Evolutionary conservation across 2,888 invertebrate genomes (phyloP).

Genomic region (Cryptus armator): DNA sequence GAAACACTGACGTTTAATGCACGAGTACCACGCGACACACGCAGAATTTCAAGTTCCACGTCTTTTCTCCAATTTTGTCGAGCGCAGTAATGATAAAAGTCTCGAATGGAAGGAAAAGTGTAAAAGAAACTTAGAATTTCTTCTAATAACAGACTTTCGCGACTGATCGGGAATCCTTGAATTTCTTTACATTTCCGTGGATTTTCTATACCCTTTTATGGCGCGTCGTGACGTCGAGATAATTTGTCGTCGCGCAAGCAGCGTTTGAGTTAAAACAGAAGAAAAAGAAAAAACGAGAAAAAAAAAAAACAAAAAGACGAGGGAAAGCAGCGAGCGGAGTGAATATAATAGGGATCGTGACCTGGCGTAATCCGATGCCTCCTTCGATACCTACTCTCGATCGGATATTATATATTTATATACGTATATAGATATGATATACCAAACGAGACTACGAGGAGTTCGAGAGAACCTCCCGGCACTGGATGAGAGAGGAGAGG

Average conservation of each 20-base stretch:
- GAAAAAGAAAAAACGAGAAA: slow-evolving; percentile 2
- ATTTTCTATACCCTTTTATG: slow-evolving; percentile 16
- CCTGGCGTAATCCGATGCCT: slow-evolving; percentile 76
- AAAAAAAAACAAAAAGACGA: slow-evolving; percentile 61
- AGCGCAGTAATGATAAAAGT: slow-evolving; percentile 5
- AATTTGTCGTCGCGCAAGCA: slow-evolving; percentile 74
- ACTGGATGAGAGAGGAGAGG: slow-evolving; percentile 33
- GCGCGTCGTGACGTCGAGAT: slow-evolving; percentile 70
- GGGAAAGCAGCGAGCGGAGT: slow-evolving; percentile 43
- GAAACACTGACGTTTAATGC: slow-evolving; percentile 15
- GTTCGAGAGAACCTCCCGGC: slow-evolving; percentile 39
- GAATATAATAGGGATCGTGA: slow-evolving; percentile 78
- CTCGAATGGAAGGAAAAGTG: slow-evolving; percentile 8
- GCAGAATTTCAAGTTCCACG: neutral
- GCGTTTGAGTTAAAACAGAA: neutral
- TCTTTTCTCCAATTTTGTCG: slow-evolving; percentile 12
- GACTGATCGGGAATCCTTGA: slow-evolving; percentile 10
- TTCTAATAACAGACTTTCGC: slow-evolving; percentile 33
- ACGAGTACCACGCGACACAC: neutral
- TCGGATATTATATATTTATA: slow-evolving; percentile 57
- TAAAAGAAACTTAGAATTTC: slow-evolving; percentile 15
- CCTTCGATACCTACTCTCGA: slow-evolving; percentile 69
- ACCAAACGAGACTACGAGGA: slow-evolving; percentile 60
- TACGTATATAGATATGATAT: slow-evolving; percentile 62
- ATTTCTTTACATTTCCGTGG: slow-evolving; percentile 39